phyloP scores from a whole-genome alignment of 2,797 vertebrate genomes.

The Aeoliscus strigatus region DNA sequence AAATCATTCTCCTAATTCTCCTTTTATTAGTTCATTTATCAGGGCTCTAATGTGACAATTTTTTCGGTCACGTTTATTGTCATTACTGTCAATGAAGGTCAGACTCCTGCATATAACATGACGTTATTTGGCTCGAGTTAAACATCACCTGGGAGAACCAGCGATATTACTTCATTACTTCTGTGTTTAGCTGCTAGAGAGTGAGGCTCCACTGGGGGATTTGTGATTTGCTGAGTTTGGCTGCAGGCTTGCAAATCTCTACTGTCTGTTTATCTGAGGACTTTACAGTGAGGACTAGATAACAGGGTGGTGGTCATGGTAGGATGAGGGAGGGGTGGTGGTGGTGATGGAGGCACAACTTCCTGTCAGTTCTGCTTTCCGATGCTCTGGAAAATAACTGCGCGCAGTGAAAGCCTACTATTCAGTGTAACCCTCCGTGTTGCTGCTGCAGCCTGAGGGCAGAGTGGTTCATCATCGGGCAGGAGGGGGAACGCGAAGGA shows the following conservation, averaged over 20 bases:
- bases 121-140: constrained; percentile 23
- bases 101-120: constrained; percentile 26
- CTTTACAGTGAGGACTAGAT: constrained; percentile 7
- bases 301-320: neutral
- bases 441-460: constrained; percentile 34
- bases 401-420: constrained; percentile 42
- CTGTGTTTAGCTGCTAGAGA: constrained; percentile 3
- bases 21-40: constrained; percentile 34
- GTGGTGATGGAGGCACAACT: constrained; percentile 45
- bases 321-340: constrained; percentile 3
- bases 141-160: constrained; percentile 29
- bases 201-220: neutral
- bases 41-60: constrained; percentile 53
- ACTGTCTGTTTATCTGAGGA: constrained; percentile 5
- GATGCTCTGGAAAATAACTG: constrained; percentile 40
- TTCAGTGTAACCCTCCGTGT: constrained; percentile 50
- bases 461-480: constrained; percentile 29
- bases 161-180: constrained; percentile 22
- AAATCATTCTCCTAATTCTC: neutral
- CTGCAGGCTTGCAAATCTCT: no score
- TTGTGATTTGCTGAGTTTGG: constrained; percentile 9
- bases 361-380: constrained; percentile 48
- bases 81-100: constrained; percentile 55
- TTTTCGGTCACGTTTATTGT: constrained; percentile 40
- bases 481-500: constrained; percentile 1